Conservation (phyloP, 2,797 vertebrate genomes). For the Myripristis jacobus region DNA sequence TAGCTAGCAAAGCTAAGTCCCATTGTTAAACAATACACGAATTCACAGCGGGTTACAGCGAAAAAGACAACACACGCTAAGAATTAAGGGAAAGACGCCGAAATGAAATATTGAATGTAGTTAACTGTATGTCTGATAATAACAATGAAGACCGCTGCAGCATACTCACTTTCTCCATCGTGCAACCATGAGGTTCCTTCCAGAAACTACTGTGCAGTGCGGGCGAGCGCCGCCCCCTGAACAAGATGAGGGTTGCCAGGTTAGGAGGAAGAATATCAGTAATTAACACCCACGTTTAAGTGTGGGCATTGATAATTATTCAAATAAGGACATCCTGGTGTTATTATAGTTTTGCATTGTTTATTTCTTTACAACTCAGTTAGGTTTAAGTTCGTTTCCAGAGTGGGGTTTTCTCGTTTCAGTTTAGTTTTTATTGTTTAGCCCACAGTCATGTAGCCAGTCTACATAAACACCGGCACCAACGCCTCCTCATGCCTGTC, state of each 20-base stretch:
- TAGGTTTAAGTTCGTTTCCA: no score
- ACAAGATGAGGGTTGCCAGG: constrained; percentile 74
- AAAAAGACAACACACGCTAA: neutral
- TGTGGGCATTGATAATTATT: no score
- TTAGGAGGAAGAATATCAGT: constrained; percentile 26
- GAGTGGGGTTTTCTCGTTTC: no score
- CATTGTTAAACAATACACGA: neutral
- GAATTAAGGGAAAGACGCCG: rapidly evolving
- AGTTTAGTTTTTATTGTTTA: no score
- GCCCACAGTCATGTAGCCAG: no score
- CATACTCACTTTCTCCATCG: constrained; percentile 87
- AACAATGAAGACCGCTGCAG: constrained; percentile 13
- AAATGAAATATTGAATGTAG: neutral
- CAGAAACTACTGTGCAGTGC: constrained; percentile 88
- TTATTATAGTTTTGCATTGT: no score
- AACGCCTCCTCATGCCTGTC: no score
- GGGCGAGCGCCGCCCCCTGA: constrained; percentile 76
- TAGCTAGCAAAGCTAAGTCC: constrained; percentile 1
- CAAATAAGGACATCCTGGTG: no score
- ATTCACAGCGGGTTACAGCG: neutral
- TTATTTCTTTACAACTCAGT: no score
- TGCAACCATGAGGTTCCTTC: constrained; percentile 85
- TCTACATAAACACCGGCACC: no score
- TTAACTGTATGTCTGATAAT: neutral
- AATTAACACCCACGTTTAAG: neutral